Percentiles rank a stretch among this genome's conserved stretches.
These are phyloP conservation scores for Automeris io DNA, from an alignment of 2,888 invertebrate genomes.

Conservation along the genomic window DNA sequence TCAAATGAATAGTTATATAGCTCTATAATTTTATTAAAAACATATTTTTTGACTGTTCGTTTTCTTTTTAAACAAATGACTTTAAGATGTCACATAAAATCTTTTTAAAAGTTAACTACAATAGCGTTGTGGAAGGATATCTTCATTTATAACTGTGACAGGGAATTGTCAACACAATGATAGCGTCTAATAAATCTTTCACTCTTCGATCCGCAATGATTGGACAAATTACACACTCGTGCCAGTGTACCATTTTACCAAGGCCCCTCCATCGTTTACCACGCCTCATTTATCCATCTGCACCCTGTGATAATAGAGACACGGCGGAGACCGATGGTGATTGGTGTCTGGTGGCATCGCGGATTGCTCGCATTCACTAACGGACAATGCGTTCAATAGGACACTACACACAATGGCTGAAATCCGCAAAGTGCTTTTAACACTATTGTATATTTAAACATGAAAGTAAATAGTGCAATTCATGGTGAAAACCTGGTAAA, in stretches of 20 bases:
- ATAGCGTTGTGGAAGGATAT: too few species aligned
- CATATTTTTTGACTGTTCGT: too few species aligned
- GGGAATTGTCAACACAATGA: slow-evolving; percentile 4
- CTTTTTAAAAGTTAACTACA: too few species aligned
- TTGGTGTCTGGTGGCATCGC: slow-evolving; percentile 25
- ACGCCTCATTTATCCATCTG: slow-evolving; percentile 9
- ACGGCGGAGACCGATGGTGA: slow-evolving; percentile 17
- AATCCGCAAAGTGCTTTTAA: slow-evolving; percentile 29
- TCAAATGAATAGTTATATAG: too few species aligned
- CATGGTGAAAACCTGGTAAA: too few species aligned
- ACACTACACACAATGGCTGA: slow-evolving; percentile 30
- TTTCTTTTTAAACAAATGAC: too few species aligned
- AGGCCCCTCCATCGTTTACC: slow-evolving; percentile 13
- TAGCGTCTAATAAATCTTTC: slow-evolving; percentile 33
- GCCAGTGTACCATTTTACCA: slow-evolving; percentile 13
- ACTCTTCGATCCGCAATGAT: slow-evolving; percentile 35
- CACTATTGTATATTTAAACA: too few species aligned
- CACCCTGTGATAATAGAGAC: slow-evolving; percentile 10
- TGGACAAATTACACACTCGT: slow-evolving; percentile 36
- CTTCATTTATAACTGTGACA: too few species aligned
- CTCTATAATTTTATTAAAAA: too few species aligned
- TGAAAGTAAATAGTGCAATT: too few species aligned
- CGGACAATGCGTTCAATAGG: slow-evolving; percentile 37
- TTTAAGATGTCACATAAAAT: too few species aligned
- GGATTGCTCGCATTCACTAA: slow-evolving; percentile 32